phyloP scores from a whole-genome alignment of 2,113 vertebrate species.

The Pachyramphus minor region DNA sequence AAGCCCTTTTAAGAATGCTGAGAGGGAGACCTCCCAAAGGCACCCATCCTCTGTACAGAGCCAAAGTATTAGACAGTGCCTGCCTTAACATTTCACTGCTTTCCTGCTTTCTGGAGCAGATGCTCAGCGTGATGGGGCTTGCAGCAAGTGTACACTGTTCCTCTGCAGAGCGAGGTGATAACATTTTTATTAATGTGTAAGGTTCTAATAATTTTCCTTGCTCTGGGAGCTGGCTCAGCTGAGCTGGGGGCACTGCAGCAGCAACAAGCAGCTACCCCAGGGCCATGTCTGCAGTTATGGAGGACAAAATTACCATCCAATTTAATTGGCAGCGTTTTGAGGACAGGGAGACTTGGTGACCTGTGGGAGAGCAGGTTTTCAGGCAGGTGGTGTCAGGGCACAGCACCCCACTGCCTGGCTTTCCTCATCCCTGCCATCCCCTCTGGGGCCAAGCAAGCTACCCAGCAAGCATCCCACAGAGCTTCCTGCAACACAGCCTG shows the following conservation, averaged over 20 bases:
- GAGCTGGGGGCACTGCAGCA: background rate
- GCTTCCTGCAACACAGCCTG: fast-evolving
- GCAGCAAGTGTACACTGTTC: background rate
- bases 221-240: background rate
- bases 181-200: constrained; percentile 20
- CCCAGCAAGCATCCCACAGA: background rate
- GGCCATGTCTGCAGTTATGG: background rate
- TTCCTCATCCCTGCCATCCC: background rate
- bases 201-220: constrained; percentile 6
- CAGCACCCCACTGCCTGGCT: background rate
- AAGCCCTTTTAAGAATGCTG: background rate
- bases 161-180: constrained; percentile 22
- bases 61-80: background rate
- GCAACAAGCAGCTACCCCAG: background rate
- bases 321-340: background rate
- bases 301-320: background rate
- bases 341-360: background rate
- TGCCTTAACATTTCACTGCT: background rate
- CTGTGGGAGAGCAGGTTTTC: background rate
- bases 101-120: background rate
- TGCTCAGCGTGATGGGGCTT: background rate
- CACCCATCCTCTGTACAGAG: fast-evolving
- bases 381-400: background rate
- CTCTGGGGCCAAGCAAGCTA: background rate
- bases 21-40: background rate